Evolutionary conservation across 2,888 invertebrate genomes (phyloP).

Genomic region (Scaptodrosophila latifasciaeformis): DNA sequence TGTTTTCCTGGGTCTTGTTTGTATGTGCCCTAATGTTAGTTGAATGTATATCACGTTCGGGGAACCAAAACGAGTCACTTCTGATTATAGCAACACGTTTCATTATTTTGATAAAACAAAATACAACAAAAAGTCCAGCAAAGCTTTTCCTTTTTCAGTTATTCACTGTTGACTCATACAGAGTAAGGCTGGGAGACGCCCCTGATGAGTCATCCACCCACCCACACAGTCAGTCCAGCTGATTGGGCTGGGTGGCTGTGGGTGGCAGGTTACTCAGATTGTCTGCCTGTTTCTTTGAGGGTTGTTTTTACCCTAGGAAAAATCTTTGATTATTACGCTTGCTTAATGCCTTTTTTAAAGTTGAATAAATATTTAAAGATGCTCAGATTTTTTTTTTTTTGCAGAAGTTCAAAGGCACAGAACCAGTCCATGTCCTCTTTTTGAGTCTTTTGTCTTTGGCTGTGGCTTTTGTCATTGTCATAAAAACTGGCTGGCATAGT

Average conservation of each 20-base stretch:
- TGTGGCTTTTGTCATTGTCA: too few relatives aligned
- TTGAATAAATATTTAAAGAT: constrained; percentile 28
- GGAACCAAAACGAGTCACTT: constrained; percentile 15
- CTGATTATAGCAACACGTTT: constrained; percentile 50
- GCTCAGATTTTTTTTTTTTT: not conserved
- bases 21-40: constrained; percentile 45
- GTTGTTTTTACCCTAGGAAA: constrained; percentile 37
- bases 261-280: constrained; percentile 24
- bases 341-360: constrained; percentile 38
- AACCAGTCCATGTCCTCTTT: too few relatives aligned
- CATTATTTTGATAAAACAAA: constrained; percentile 38
- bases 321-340: constrained; percentile 60
- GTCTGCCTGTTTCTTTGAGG: not conserved
- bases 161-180: constrained; percentile 35
- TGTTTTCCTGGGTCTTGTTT: too few relatives aligned
- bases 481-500: too few relatives aligned
- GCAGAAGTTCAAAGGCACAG: too few relatives aligned
- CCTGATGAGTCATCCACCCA: constrained; percentile 22
- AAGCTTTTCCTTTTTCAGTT: constrained; percentile 39
- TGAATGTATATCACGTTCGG: constrained; percentile 49
- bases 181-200: constrained; percentile 12
- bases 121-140: not conserved
- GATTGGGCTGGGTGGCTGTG: constrained; percentile 16
- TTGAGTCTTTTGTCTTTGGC: too few relatives aligned
- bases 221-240: constrained; percentile 20